A percentile compares a stretch with the other conserved stretches of the same genome.
Evolutionary conservation across 2,113 vertebrate genomes (phyloP).

Genomic region (Nyctereutes procyonoides): DNA sequence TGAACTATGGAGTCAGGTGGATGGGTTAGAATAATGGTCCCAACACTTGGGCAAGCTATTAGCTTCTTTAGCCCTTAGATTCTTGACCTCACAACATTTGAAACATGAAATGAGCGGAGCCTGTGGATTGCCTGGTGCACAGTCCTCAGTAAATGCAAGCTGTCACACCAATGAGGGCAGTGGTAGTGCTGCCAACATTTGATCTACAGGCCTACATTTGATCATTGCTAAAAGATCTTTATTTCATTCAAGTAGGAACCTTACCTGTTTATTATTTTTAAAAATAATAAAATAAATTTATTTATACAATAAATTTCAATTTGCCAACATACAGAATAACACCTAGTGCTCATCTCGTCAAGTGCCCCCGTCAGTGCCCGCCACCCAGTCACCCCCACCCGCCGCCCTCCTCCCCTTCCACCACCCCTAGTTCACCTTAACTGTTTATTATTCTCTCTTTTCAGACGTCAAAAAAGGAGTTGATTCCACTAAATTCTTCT

Average conservation of each 20-base stretch:
- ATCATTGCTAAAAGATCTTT: background rate
- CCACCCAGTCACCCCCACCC: too few species aligned
- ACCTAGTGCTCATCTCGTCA: too few species aligned
- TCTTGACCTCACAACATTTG: background rate
- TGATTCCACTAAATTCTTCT: conserved; percentile 86
- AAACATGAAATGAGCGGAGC: background rate
- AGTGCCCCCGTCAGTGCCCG: too few species aligned
- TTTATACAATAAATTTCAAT: too few species aligned
- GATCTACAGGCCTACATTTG: fast-evolving
- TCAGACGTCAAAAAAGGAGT: conserved; percentile 91
- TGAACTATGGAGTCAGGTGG: background rate
- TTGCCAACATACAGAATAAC: too few species aligned
- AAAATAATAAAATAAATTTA: too few species aligned
- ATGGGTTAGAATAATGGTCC: background rate
- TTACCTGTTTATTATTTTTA: background rate
- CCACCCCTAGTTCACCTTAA: too few species aligned
- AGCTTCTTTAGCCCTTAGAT: background rate
- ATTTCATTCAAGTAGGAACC: background rate
- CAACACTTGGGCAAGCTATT: background rate
- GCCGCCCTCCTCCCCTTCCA: too few species aligned
- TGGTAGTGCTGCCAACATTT: fast-evolving
- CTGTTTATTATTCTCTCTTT: conserved; percentile 36
- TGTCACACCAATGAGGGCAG: background rate
- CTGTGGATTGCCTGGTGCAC: too few species aligned
- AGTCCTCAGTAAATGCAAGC: fast-evolving